These are phyloP conservation scores for Rhinophrynus dorsalis DNA, from an alignment of 2,797 vertebrate genomes.

Conservation along the genomic window DNA sequence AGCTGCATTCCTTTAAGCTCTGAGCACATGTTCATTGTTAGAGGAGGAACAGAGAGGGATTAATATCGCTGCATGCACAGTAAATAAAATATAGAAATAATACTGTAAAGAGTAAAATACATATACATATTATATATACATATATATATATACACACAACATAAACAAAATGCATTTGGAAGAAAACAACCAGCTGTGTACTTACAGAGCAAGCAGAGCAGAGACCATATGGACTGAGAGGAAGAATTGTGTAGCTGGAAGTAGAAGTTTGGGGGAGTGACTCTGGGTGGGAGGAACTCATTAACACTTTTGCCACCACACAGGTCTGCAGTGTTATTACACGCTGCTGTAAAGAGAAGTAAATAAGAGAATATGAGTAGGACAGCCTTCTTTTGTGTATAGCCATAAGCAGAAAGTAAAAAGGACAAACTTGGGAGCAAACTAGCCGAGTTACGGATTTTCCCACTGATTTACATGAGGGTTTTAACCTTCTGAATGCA, in stretches of 20 bases:
- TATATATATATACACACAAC: too few species aligned
- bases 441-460: too few species aligned
- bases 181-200: neutral
- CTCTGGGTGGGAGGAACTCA: constrained; percentile 21
- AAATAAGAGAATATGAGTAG: too few species aligned
- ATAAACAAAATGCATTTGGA: neutral
- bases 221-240: constrained; percentile 19
- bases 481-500: too few species aligned
- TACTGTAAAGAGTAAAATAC: neutral
- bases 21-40: constrained; percentile 8
- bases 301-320: constrained; percentile 10
- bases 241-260: constrained; percentile 12
- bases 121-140: neutral
- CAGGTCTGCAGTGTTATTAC: neutral
- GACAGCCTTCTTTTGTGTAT: too few species aligned
- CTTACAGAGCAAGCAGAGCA: constrained; percentile 8
- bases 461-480: too few species aligned
- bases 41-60: neutral
- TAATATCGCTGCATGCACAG: neutral
- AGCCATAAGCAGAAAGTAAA: too few species aligned
- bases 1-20: neutral
- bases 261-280: constrained; percentile 20
- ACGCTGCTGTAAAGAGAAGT: too few species aligned
- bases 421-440: too few species aligned
- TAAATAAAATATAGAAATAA: neutral